These are phyloP conservation scores for Microtus richardsoni DNA, from an alignment of 2,113 vertebrate species.

Conservation along the genomic window DNA sequence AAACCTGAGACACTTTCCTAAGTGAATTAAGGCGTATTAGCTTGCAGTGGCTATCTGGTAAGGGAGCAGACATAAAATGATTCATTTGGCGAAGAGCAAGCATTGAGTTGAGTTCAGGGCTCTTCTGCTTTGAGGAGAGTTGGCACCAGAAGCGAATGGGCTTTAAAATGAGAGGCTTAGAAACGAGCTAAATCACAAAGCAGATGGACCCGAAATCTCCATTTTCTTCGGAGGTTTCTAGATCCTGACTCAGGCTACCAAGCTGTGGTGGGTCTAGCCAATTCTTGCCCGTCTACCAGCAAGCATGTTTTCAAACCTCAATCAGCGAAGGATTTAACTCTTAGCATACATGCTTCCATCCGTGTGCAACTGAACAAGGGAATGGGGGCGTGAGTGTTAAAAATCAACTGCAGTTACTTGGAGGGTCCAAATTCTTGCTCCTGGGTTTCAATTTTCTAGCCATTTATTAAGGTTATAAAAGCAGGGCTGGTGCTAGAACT, in stretches of 20 bases:
- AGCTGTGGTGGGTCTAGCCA: background rate
- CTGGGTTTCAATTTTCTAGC: background rate
- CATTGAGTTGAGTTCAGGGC: background rate
- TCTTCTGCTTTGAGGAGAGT: constrained; percentile 38
- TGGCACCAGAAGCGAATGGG: constrained; percentile 21
- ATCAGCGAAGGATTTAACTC: background rate
- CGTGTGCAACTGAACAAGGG: background rate
- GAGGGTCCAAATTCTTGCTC: background rate
- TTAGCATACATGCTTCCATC: background rate
- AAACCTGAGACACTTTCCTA: constrained; percentile 23
- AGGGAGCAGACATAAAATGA: background rate
- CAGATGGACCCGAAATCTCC: constrained; percentile 2
- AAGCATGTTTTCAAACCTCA: background rate
- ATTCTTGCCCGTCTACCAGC: background rate
- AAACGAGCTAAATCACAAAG: constrained; percentile 52
- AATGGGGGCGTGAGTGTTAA: background rate
- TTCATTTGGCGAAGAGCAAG: constrained; percentile 39
- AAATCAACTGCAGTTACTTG: background rate
- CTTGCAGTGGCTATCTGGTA: background rate
- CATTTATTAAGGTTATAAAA: background rate
- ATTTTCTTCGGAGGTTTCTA: constrained; percentile 9
- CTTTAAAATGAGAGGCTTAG: constrained; percentile 63
- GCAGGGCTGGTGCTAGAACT: too few species aligned
- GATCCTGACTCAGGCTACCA: constrained; percentile 23
- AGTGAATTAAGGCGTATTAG: constrained; percentile 34